phyloP scores from a whole-genome alignment of 2,113 vertebrate genomes.

The Atlantisia rogersi region DNA sequence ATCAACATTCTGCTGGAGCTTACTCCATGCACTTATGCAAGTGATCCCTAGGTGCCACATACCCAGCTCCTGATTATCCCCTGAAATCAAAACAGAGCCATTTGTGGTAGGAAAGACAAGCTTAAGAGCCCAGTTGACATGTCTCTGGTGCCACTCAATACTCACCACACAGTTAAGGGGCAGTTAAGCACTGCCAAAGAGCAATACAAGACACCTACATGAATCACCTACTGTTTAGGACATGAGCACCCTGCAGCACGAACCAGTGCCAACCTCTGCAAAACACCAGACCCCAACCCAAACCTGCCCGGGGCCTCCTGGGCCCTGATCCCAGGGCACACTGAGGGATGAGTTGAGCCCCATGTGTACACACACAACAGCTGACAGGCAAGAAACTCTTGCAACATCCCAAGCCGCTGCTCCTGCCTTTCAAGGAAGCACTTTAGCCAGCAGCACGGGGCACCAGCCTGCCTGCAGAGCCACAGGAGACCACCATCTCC shows the following conservation, averaged over 20 bases:
- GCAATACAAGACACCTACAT: neutral
- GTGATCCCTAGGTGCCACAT: neutral
- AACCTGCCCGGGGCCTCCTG: neutral
- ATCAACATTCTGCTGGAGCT: neutral
- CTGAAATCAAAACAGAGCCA: neutral
- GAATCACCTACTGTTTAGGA: neutral
- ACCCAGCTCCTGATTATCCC: neutral
- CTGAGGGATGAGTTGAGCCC: neutral
- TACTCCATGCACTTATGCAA: neutral
- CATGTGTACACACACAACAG: neutral
- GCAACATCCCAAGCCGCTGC: neutral
- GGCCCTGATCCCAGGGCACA: neutral
- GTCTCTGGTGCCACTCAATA: neutral
- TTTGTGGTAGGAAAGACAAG: neutral
- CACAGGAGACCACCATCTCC: neutral
- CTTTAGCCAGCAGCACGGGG: neutral
- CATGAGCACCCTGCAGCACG: neutral
- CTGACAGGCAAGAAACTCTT: neutral
- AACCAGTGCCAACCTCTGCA: neutral
- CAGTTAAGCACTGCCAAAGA: neutral
- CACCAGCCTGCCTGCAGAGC: neutral
- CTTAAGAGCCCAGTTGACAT: neutral
- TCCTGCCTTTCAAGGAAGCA: neutral
- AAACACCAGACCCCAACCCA: neutral
- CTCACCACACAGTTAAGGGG: neutral